phyloP scores from a whole-genome alignment of 1,140 invertebrate species.

The Drosophila micromelanica region DNA sequence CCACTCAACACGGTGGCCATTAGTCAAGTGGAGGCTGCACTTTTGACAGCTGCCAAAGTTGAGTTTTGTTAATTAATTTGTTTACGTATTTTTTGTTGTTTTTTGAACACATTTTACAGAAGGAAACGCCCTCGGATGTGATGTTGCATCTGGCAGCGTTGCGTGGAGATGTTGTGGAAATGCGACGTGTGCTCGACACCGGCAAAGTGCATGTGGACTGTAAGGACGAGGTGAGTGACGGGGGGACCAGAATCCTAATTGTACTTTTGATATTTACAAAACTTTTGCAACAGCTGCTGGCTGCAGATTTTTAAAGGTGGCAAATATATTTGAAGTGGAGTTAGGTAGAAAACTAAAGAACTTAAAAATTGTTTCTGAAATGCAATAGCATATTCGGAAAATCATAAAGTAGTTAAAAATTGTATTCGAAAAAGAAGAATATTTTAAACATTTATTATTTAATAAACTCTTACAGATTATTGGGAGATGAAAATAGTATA shows the following conservation, averaged over 20 bases:
- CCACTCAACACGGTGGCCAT: slow-evolving; percentile 16
- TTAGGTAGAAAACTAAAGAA: not conserved
- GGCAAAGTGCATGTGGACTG: slow-evolving; percentile 97
- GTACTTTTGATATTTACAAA: not conserved
- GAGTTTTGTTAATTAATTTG: slow-evolving; percentile 63
- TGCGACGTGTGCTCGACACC: slow-evolving; percentile 92
- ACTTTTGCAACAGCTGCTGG: not conserved
- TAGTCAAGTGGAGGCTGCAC: slow-evolving; percentile 40
- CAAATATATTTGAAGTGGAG: not conserved
- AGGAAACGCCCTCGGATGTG: slow-evolving; percentile 95
- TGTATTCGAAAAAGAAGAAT: too few species aligned
- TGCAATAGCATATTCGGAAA: too few species aligned
- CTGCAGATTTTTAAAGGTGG: too few species aligned
- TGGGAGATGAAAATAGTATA: too few species aligned
- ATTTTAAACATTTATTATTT: too few species aligned
- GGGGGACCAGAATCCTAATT: slow-evolving; percentile 36
- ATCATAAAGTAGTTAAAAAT: not conserved
- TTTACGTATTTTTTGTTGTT: too few species aligned
- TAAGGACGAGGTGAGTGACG: slow-evolving; percentile 92
- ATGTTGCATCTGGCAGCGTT: slow-evolving; percentile 95
- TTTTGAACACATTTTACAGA: slow-evolving; percentile 86
- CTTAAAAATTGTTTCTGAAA: too few species aligned
- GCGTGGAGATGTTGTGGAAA: slow-evolving; percentile 91
- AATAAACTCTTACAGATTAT: too few species aligned
- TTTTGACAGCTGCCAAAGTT: slow-evolving; percentile 56